Evolutionary conservation across 2,888 invertebrate genomes (phyloP).

Genomic region (Drosophila demipolita): DNA sequence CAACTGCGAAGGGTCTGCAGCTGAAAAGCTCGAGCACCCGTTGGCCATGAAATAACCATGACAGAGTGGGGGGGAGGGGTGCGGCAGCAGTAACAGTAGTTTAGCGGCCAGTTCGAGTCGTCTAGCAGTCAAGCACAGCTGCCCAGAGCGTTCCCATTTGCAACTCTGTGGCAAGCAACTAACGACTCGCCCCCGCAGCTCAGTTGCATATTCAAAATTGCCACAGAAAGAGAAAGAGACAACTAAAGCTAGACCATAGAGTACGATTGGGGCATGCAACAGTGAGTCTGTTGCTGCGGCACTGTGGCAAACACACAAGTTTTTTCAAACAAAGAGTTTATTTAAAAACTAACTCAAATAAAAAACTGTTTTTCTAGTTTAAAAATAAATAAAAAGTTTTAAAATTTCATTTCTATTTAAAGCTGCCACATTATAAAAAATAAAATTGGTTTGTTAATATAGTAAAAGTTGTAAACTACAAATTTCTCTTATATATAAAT

Average conservation of each 20-base stretch:
- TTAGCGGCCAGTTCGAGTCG: slow-evolving; percentile 19
- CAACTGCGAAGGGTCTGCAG: slow-evolving; percentile 13
- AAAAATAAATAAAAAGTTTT: background rate
- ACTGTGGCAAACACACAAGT: background rate
- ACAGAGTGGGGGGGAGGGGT: background rate
- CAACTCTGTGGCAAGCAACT: slow-evolving; percentile 37
- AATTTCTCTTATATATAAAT: background rate
- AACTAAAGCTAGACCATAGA: background rate
- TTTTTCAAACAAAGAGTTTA: background rate
- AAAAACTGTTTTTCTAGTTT: background rate
- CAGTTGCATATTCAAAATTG: slow-evolving; percentile 52
- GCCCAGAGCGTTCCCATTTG: slow-evolving; percentile 9
- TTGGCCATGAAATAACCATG: slow-evolving; percentile 54
- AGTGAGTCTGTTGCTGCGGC: slow-evolving; percentile 19
- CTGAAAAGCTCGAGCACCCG: slow-evolving; percentile 45
- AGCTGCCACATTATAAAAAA: background rate
- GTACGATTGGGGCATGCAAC: slow-evolving; percentile 40
- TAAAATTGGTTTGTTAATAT: background rate
- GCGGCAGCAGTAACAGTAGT: slow-evolving; percentile 5
- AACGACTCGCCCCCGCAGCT: slow-evolving; percentile 19
- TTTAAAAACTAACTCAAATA: background rate
- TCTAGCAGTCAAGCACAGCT: slow-evolving; percentile 7
- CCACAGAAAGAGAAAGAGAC: slow-evolving; percentile 10
- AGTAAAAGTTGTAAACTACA: background rate
- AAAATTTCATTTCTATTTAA: background rate